Percentiles rank a stretch among this genome's conserved stretches.
These are phyloP conservation scores for Entomyzon cyanotis DNA, from an alignment of 2,113 vertebrate species.

Conservation along the genomic window DNA sequence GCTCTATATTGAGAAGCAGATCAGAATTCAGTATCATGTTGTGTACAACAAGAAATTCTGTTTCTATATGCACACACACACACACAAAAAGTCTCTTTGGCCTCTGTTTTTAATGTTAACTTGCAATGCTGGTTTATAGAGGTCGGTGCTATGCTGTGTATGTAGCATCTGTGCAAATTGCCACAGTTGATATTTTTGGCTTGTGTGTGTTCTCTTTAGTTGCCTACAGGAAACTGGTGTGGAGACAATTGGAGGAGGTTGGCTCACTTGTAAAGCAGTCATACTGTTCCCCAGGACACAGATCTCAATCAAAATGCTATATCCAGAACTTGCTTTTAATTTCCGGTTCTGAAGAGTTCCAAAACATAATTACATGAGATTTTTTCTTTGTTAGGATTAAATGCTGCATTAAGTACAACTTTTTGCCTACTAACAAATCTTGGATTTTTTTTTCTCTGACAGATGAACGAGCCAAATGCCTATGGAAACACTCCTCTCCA, in stretches of 20 bases:
- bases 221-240: background rate
- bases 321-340: background rate
- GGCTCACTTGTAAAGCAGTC: background rate
- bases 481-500: conserved; percentile 97
- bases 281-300: background rate
- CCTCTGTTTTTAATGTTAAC: background rate
- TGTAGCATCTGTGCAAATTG: background rate
- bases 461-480: conserved; percentile 97
- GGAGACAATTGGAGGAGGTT: conserved; percentile 11
- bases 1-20: background rate
- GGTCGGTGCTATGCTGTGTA: background rate
- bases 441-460: background rate
- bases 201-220: background rate
- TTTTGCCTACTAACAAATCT: background rate
- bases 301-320: background rate
- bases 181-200: background rate
- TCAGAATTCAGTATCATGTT: background rate
- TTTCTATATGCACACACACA: fast-evolving
- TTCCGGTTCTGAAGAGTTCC: background rate
- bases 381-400: background rate
- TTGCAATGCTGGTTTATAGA: background rate
- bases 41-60: background rate
- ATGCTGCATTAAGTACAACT: background rate
- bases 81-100: background rate
- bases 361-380: background rate